These are phyloP conservation scores for Antechinus stuartii DNA, from an alignment of 2,113 vertebrate species.

Conservation along the genomic window DNA sequence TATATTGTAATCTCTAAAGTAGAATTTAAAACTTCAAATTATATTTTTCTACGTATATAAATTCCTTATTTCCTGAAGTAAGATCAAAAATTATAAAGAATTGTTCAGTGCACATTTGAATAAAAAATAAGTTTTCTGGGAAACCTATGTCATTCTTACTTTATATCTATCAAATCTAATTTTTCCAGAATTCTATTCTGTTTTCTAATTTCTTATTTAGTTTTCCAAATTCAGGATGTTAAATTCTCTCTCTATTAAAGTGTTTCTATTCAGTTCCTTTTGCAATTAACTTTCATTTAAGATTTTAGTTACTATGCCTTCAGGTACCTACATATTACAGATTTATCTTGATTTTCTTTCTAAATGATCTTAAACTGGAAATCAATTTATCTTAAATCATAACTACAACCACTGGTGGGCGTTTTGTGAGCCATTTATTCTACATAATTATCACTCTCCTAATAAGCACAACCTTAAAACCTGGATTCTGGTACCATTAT, in stretches of 20 bases:
- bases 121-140: background rate
- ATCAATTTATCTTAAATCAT: background rate
- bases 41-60: background rate
- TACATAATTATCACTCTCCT: background rate
- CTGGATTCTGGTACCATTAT: background rate
- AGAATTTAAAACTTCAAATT: background rate
- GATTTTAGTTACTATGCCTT: background rate
- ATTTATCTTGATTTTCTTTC: background rate
- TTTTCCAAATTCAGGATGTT: background rate
- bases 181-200: background rate
- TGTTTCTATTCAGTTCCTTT: background rate
- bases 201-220: background rate
- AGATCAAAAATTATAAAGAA: background rate
- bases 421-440: background rate
- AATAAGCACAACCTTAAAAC: background rate
- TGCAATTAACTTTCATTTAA: background rate
- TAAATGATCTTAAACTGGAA: background rate
- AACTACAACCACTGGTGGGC: background rate
- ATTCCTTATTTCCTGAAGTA: background rate
- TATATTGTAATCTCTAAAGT: background rate
- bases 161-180: background rate
- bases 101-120: background rate
- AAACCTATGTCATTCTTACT: background rate
- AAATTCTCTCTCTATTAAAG: background rate
- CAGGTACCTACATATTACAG: background rate